Base-by-base conservation (phyloP, 2,113 vertebrate genomes). In the Carassius auratus region DNA sequence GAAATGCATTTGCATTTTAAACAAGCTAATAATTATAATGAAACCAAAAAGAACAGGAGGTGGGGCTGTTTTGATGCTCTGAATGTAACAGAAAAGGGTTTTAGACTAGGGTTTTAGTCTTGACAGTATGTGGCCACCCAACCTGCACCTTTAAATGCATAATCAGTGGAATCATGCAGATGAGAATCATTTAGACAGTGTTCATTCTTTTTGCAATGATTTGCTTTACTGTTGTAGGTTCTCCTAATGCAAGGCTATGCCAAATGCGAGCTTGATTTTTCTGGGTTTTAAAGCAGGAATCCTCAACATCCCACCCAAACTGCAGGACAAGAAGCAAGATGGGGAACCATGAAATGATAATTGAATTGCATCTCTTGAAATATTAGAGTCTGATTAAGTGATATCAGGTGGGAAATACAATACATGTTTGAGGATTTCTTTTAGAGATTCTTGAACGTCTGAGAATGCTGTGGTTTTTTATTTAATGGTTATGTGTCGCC, bases 1-100 rank as follows among this genome's bases (percentile, higher is more conserved):
- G 87, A 90, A 88, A 86, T 33, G 83, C 88, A 93, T 93, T 93
- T 89, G 84, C 89, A 93, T 92, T 92, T 91, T 87, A 90, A 92
- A 92, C 86, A 89, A 89, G 78, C 87, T 89, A 89, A 88, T 91
- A 91, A 84, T 74, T 87, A 86, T 64, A 85, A 91, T 88, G 82
- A 85, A 81, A 68, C 66, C 77, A 83, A 76, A 73, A 82, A 83
- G 26, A 79, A 81, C 57, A 26, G 73, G 50, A 80, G 26, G 74
- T 64, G 74, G 14, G 74, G 73, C 80, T 87, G 80, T 84, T 86
- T 84, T 86, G 26, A 83, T 86, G 73, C 85, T 42, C 61, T 23
- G 81, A 87, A 76, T 50, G 85, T 30, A 88, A 26, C 17, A 73
- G 38, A 52, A 66, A 81, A 59, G 81, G 66, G 61, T 55, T 69